Conservation (phyloP, 2,113 vertebrate species). For the Stigmatopora argus region DNA sequence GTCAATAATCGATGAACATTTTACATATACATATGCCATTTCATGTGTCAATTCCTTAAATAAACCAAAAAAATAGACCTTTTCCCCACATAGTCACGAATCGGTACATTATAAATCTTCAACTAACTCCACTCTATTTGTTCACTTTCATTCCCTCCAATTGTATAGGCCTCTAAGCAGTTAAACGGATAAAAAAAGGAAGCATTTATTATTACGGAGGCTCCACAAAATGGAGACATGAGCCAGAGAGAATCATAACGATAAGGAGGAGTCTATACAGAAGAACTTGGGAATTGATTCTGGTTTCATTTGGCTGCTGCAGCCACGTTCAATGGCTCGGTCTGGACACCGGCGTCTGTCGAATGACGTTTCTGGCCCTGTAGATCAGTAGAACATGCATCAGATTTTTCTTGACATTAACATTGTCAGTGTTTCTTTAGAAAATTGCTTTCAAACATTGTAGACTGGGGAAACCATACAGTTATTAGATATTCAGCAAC, state of each 20-base stretch:
- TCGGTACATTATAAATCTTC: slow-evolving; percentile 10
- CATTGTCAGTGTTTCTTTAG: background rate
- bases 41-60: slow-evolving; percentile 28
- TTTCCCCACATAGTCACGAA: slow-evolving; percentile 3
- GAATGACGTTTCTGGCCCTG: slow-evolving; percentile 86
- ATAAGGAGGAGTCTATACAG: slow-evolving; percentile 39
- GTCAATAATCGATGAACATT: slow-evolving; percentile 28
- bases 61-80: slow-evolving; percentile 34
- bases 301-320: slow-evolving; percentile 78
- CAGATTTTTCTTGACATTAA: background rate
- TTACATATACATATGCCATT: slow-evolving; percentile 14
- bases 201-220: background rate
- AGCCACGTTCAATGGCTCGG: slow-evolving; percentile 77
- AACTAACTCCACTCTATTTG: background rate
- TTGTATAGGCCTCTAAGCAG: background rate
- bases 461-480: too few species aligned
- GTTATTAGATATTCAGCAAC: too few species aligned
- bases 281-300: slow-evolving; percentile 13
- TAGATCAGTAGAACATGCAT: slow-evolving; percentile 2
- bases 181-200: background rate
- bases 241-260: background rate
- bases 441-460: background rate
- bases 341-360: slow-evolving; percentile 84
- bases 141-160: slow-evolving; percentile 19
- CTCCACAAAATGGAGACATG: background rate